Evolutionary conservation across 2,797 vertebrate genomes (phyloP).

Genomic region (Chelonia mydas): DNA sequence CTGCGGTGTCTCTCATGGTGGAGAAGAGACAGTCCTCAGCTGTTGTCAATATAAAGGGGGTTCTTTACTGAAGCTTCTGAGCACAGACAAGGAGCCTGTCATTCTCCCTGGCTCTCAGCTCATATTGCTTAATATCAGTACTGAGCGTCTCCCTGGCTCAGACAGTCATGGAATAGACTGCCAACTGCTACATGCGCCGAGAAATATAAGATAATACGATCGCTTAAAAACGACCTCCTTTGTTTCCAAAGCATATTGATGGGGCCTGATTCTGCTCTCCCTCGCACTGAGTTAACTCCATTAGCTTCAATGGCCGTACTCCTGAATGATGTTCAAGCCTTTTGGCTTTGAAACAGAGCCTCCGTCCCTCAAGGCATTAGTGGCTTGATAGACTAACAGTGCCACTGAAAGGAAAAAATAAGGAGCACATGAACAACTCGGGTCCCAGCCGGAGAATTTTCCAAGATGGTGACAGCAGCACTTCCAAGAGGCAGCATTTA

Average conservation of each 20-base stretch:
- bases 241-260: not conserved
- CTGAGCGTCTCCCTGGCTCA: not conserved
- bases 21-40: not conserved
- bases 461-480: constrained; percentile 10
- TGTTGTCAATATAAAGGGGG: not conserved
- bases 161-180: not conserved
- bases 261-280: not conserved
- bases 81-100: not conserved
- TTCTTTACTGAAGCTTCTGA: not conserved
- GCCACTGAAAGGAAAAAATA: not conserved
- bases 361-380: fast-evolving
- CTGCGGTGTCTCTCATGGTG: not conserved
- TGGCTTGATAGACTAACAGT: fast-evolving
- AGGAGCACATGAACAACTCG: not conserved
- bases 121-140: not conserved
- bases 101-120: not conserved
- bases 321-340: fast-evolving
- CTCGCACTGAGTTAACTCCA: fast-evolving
- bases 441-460: constrained; percentile 24
- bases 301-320: not conserved
- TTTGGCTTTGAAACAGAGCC: not conserved
- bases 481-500: constrained; percentile 42
- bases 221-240: not conserved
- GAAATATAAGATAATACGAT: not conserved
- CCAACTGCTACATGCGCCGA: not conserved